These are phyloP conservation scores for Montipora sp. DNA, from an alignment of 64 coral and sea anemone species.

Conservation along the genomic window DNA sequence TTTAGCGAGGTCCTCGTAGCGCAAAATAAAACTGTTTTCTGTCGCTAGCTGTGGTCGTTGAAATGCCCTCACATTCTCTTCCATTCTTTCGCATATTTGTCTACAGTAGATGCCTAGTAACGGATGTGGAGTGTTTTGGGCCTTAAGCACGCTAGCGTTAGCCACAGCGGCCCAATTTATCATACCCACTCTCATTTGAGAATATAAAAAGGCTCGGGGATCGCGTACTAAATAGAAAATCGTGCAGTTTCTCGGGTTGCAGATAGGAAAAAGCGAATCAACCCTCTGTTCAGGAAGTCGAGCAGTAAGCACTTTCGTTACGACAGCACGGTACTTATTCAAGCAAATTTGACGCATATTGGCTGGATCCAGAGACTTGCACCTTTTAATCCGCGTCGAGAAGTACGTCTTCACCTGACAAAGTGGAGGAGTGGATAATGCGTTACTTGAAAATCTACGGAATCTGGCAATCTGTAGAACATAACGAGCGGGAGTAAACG, in stretches of 20 bases:
- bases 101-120: not conserved
- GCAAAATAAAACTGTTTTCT: not conserved
- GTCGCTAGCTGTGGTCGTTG: not conserved
- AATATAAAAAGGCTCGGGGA: slow-evolving; percentile 10
- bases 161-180: not conserved
- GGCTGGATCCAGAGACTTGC: not conserved
- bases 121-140: not conserved
- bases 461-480: not conserved
- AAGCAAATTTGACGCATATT: slow-evolving; percentile 5
- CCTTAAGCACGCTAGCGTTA: not conserved
- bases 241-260: not conserved
- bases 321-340: not conserved
- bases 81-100: not conserved
- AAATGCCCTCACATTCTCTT: not conserved
- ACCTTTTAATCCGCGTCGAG: not conserved
- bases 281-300: not conserved
- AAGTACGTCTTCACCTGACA: not conserved
- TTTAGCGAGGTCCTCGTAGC: slow-evolving; percentile 20
- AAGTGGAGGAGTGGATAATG: slow-evolving; percentile 6
- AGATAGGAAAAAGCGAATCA: slow-evolving; percentile 22
- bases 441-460: slow-evolving; percentile 26
- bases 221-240: slow-evolving; percentile 26
- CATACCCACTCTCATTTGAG: slow-evolving; percentile 11
- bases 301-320: slow-evolving; percentile 5
- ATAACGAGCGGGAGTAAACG: not conserved